phyloP scores from a whole-genome alignment of 2,888 invertebrate species.

The Malachius bipustulatus region DNA sequence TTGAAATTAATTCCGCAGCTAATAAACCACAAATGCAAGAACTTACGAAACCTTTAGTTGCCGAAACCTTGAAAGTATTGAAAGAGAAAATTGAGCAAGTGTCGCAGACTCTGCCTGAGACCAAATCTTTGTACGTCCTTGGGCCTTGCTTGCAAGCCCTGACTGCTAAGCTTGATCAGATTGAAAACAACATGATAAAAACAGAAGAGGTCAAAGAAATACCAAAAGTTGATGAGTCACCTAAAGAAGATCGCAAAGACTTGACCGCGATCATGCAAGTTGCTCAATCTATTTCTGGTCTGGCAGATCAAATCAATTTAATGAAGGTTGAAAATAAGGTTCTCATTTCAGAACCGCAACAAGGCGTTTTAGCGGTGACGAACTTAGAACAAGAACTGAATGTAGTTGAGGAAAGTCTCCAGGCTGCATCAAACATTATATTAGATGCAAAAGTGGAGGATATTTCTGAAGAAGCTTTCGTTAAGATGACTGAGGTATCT shows the following conservation, averaged over 20 bases:
- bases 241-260: slow-evolving; percentile 1
- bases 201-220: no score
- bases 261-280: neutral
- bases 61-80: neutral
- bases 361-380: neutral
- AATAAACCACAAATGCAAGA: no score
- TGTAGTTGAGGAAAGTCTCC: neutral
- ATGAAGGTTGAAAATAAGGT: neutral
- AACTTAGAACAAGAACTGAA: neutral
- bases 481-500: neutral
- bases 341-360: neutral
- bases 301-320: neutral
- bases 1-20: no score
- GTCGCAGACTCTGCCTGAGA: neutral
- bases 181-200: no score
- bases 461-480: neutral
- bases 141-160: slow-evolving; percentile 1
- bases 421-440: neutral
- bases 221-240: neutral
- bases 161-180: no score
- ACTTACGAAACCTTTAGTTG: no score
- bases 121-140: neutral
- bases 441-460: slow-evolving; percentile 7
- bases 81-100: neutral
- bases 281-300: neutral